Evolutionary conservation across 2,888 invertebrate genomes (phyloP).

Genomic region (Thera obeliscata): DNA sequence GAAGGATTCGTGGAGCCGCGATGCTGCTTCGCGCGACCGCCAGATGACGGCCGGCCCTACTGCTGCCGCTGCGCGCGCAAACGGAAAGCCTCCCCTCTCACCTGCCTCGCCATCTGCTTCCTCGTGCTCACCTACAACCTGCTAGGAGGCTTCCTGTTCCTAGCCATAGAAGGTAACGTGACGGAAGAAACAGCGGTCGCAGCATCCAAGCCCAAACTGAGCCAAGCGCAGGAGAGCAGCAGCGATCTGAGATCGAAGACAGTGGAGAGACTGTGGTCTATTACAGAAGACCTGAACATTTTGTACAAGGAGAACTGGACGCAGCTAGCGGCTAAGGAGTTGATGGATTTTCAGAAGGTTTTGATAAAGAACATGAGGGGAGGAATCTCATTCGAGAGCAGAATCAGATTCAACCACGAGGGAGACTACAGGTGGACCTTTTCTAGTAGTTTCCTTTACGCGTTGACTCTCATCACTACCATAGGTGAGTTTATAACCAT

Average conservation of each 20-base stretch:
- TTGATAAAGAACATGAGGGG: constrained; percentile 77
- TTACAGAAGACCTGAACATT: constrained; percentile 94
- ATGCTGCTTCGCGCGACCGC: constrained; percentile 30
- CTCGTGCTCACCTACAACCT: constrained; percentile 96
- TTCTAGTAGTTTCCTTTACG: constrained; percentile 96
- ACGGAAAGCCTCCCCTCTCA: constrained; percentile 85
- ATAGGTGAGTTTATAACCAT: constrained; percentile 88
- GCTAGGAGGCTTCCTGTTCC: constrained; percentile 95
- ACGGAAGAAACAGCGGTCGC: constrained; percentile 86
- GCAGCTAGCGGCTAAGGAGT: constrained; percentile 92
- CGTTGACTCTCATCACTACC: constrained; percentile 96
- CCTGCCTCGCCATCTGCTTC: constrained; percentile 92
- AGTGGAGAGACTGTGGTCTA: constrained; percentile 93
- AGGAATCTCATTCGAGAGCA: constrained; percentile 67
- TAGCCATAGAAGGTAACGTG: constrained; percentile 90
- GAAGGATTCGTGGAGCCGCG: constrained; percentile 28
- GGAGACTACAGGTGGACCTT: constrained; percentile 93
- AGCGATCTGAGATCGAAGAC: constrained; percentile 87
- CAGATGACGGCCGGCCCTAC: constrained; percentile 35
- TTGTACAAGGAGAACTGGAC: constrained; percentile 97
- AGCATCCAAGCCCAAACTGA: constrained; percentile 86
- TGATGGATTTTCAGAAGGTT: constrained; percentile 92
- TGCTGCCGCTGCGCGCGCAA: constrained; percentile 80
- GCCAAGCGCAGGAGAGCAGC: constrained; percentile 78
- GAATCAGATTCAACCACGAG: constrained; percentile 55